Conservation (phyloP, 2,797 vertebrate genomes). For the Argentina silus region DNA sequence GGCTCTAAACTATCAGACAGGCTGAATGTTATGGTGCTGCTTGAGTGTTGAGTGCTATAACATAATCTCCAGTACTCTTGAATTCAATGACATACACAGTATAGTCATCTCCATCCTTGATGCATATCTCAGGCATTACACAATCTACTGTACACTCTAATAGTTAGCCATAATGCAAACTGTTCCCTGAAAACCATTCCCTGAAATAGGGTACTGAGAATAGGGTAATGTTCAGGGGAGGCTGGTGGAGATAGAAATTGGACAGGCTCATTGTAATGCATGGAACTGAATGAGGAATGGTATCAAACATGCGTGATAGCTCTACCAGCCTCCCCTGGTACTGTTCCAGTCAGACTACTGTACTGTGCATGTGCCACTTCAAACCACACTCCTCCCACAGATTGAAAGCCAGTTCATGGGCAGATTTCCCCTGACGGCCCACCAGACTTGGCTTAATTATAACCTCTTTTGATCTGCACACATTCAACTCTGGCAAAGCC, state of each 20-base stretch:
- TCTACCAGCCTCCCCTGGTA: too few relatives aligned
- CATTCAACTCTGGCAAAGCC: slow-evolving; percentile 38
- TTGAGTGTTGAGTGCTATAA: not conserved
- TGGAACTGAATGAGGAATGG: too few relatives aligned
- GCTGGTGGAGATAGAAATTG: too few relatives aligned
- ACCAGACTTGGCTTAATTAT: slow-evolving; percentile 58
- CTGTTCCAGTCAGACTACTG: too few relatives aligned
- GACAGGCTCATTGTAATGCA: too few relatives aligned
- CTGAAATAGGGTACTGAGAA: too few relatives aligned
- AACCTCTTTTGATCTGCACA: slow-evolving; percentile 58
- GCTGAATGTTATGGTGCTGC: not conserved
- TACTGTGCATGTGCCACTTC: not conserved
- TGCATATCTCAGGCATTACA: not conserved
- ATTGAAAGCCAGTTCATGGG: slow-evolving; percentile 58
- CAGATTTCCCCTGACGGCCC: slow-evolving; percentile 28
- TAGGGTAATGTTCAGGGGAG: too few relatives aligned
- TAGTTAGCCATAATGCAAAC: not conserved
- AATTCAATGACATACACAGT: not conserved
- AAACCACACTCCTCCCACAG: slow-evolving; percentile 37
- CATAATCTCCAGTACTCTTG: not conserved
- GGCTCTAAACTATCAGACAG: not conserved
- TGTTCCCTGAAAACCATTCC: too few relatives aligned
- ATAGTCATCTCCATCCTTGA: not conserved
- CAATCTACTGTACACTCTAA: not conserved
- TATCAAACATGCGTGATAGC: too few relatives aligned